Base-by-base conservation (phyloP, 2,888 invertebrate genomes). In the Stomorhina lunata region DNA sequence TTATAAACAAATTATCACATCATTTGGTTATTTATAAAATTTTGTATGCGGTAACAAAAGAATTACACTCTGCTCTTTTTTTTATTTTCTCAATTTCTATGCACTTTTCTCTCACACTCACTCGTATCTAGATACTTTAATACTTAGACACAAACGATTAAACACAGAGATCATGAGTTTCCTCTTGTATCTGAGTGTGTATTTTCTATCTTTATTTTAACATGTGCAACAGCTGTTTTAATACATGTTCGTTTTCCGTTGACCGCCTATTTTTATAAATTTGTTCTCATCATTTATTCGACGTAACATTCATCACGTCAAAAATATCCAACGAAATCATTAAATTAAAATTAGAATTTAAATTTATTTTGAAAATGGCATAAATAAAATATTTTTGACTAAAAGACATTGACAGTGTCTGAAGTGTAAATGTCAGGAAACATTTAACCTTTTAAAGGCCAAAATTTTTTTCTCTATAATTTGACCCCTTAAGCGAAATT, bases 1-100 rank as follows among this genome's bases (percentile, higher is more conserved):
- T 55, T 45, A 59, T 48, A 61, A 79, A 69, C 63, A 69, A 82
- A 82, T 82, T 69, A 79, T 71, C 79, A 75, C 79, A 82, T 82
- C 79, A 79, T 79, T 75, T 59, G 32, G 10, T 65, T 82, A 82
- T 82, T 82, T 75, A 65, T 79, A 82, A 73, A 79, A 73, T 48
- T 53, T 34, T 59, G 63, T 63, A 43, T 77, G 50, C 61, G 40
- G 32, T 12, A 37, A 69, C 32, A 71, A 53, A 71, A 63, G 15
- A 71, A 75, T 34, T 45, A 27, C 45, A 66, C 25, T 66, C 43
- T 20, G 20, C 29, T 34, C 40, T 15, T 17, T 32, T 25, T 68
- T 20, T 59, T 50, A n/a, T 12, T 2, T 50, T 9, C 22, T 22
- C n/a, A 25, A 20, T 10, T 34, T 5, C 10, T 40, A 15, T 10